Evolutionary conservation across 2,113 vertebrate genomes (phyloP).

Genomic region (Chionodraco myersi): DNA sequence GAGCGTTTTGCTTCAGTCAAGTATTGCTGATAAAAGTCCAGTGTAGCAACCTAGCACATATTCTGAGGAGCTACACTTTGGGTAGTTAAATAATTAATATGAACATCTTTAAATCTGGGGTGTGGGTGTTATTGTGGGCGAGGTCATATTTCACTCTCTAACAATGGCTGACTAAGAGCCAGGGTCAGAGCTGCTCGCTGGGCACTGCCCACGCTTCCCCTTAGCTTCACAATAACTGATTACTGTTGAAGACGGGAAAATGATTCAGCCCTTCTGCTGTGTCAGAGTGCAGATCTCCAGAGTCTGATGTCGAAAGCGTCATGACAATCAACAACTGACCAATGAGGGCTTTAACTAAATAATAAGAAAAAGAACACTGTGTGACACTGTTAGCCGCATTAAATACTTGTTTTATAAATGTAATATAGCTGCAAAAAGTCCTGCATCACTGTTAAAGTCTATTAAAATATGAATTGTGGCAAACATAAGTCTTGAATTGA

Average conservation of each 20-base stretch:
- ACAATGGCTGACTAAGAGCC: constrained; percentile 56
- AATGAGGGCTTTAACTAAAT: neutral
- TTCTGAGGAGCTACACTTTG: neutral
- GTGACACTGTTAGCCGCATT: neutral
- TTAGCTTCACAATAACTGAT: constrained; percentile 40
- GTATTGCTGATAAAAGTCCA: neutral
- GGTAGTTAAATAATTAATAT: constrained; percentile 15
- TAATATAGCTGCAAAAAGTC: neutral
- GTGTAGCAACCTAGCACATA: neutral
- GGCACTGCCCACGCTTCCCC: constrained; percentile 43
- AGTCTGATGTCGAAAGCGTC: constrained; percentile 14
- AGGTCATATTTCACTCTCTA: constrained; percentile 51
- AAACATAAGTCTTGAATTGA: neutral
- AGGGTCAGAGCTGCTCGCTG: constrained; percentile 20
- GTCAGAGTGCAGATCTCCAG: constrained; percentile 1
- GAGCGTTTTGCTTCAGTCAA: neutral
- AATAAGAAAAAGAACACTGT: neutral
- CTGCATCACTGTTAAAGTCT: neutral
- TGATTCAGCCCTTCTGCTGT: constrained; percentile 50
- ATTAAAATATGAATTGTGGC: neutral
- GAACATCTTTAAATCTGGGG: constrained; percentile 20
- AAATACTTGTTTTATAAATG: neutral
- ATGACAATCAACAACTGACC: neutral
- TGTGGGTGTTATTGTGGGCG: constrained; percentile 19
- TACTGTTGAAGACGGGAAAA: constrained; percentile 48